Percentiles rank a stretch among this genome's conserved stretches.
Conservation (phyloP, 2,797 vertebrate genomes). For the Strix occidentalis region DNA sequence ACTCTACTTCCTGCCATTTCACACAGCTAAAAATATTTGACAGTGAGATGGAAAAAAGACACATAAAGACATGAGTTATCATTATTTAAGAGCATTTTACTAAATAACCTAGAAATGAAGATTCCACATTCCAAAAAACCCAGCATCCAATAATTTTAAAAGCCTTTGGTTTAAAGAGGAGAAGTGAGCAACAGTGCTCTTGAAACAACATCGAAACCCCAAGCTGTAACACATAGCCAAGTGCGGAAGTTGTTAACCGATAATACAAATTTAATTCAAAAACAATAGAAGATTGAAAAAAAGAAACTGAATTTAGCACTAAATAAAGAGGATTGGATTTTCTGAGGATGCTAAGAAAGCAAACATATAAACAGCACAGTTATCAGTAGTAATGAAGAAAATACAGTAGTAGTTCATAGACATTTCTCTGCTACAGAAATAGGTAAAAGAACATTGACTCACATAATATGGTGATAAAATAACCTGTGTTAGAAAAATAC, state of each 20-base stretch:
- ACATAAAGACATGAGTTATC: background rate
- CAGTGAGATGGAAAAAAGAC: background rate
- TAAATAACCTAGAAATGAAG: background rate
- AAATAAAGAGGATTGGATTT: background rate
- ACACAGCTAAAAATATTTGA: background rate
- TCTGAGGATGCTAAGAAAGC: background rate
- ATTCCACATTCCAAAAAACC: background rate
- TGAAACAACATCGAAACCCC: background rate
- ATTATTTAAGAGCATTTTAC: background rate
- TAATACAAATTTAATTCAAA: background rate
- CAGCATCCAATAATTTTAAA: background rate
- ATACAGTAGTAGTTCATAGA: background rate
- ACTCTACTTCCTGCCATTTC: background rate
- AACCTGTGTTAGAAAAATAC: background rate
- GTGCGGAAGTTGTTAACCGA: background rate
- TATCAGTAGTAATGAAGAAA: background rate
- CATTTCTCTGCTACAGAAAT: background rate
- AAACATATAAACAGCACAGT: background rate
- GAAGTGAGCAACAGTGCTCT: background rate
- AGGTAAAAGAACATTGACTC: background rate
- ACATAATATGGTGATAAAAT: background rate
- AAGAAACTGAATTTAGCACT: background rate
- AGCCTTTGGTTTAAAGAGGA: background rate
- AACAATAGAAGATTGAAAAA: fast-evolving
- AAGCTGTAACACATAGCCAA: background rate